Base-by-base conservation (phyloP, 2,888 invertebrate genomes). In the Criorhina ranunculi region DNA sequence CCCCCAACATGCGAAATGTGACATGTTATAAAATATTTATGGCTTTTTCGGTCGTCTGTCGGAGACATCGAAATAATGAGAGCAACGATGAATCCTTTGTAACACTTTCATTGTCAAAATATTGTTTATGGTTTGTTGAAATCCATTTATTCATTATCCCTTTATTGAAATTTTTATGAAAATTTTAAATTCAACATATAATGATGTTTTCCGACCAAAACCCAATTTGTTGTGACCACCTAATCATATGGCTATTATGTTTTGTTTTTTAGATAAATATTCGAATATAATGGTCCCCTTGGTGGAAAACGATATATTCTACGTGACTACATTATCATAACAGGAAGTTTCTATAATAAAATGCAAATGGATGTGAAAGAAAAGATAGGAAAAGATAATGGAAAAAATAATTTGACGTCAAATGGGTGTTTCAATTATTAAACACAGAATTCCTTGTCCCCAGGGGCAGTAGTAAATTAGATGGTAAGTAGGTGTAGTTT, bases 301-400 rank as follows among this genome's bases (percentile, higher is more conserved):
- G n/a, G 15, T 29, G 1, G n/a, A 29, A 12, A 33, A 53, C 53
- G 53, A 53, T 53, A 53, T 53, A 15, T 33, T 33, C 53, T 53
- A 53, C 53, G 53, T 53, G 53, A 53, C 53, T 33, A 33, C 31
- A 53, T 33, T 53, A 53, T 11, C 15, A 33, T 12, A 15, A 5
- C 8, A 12, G 15, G 11, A 53, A 1, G 24, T 49, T 9, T 2
- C 8, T 15, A 17, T 5, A 15, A n/a, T 17, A 1, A 8, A 17
- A 8, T 8, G 17, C 4, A 1, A 17, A 7, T 3, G 17, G 44
- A 5, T n/a, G n/a, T n/a, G n/a, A n/a, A n/a, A n/a, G n/a, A n/a
- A n/a, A n/a, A n/a, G n/a, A n/a, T n/a, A n/a, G n/a, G n/a, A n/a
- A n/a, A n/a, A n/a, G n/a, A n/a, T n/a, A n/a, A n/a, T n/a, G n/a